These are phyloP conservation scores for Xestobium rufovillosum DNA, from an alignment of 2,888 invertebrate genomes.

Conservation along the genomic window DNA sequence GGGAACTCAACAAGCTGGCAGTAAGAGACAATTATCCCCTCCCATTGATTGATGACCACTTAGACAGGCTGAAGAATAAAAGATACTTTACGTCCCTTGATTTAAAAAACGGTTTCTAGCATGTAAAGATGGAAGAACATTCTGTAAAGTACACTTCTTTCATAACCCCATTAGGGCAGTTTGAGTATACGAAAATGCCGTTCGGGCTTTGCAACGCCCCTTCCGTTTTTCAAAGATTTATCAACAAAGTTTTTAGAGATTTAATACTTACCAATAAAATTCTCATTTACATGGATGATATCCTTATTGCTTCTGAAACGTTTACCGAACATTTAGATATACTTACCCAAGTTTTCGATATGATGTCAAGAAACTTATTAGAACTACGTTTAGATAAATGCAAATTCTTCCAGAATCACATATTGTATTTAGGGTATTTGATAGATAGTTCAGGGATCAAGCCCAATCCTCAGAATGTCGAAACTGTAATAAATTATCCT, in stretches of 20 bases:
- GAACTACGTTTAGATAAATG: slow-evolving; percentile 26
- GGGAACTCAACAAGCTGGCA: slow-evolving; percentile 25
- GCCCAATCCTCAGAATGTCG: slow-evolving; percentile 14
- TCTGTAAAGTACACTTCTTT: slow-evolving; percentile 30
- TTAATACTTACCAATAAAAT: slow-evolving; percentile 18
- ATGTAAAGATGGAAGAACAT: slow-evolving; percentile 25
- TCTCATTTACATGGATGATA: slow-evolving; percentile 23
- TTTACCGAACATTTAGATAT: slow-evolving; percentile 20
- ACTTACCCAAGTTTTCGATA: slow-evolving; percentile 17
- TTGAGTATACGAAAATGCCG: slow-evolving; percentile 29
- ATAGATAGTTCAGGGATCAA: slow-evolving; percentile 19
- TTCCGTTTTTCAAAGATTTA: slow-evolving; percentile 20
- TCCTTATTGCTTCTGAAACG: slow-evolving; percentile 20
- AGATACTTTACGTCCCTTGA: slow-evolving; percentile 28
- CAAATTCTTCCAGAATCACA: slow-evolving; percentile 22
- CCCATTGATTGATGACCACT: slow-evolving; percentile 27
- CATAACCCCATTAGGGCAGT: slow-evolving; percentile 28
- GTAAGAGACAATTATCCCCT: slow-evolving; percentile 23
- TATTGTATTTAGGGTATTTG: slow-evolving; percentile 22
- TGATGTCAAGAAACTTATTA: slow-evolving; percentile 18
- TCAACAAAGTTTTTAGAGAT: slow-evolving; percentile 21
- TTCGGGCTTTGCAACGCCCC: slow-evolving; percentile 28
- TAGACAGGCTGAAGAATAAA: slow-evolving; percentile 27
- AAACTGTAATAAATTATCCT: slow-evolving; percentile 22
- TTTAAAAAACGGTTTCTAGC: slow-evolving; percentile 29